These are phyloP conservation scores for Hetaerina titia DNA, from an alignment of 2,888 invertebrate species.

Conservation along the genomic window DNA sequence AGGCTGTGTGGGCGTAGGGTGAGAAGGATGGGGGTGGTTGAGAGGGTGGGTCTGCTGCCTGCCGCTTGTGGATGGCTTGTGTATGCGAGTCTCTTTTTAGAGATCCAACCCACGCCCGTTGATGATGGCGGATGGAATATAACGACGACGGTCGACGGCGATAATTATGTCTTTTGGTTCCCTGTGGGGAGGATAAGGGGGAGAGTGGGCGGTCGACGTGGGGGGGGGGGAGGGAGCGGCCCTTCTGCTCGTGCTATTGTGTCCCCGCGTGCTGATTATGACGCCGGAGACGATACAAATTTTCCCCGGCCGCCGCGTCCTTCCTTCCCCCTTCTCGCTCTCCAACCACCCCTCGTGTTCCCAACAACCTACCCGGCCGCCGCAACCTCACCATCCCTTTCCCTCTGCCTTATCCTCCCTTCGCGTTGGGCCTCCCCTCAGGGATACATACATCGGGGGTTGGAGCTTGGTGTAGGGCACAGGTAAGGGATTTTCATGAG, in stretches of 20 bases:
- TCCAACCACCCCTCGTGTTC: background rate
- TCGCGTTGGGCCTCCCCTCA: background rate
- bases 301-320: background rate
- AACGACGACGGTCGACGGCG: slow-evolving; percentile 54
- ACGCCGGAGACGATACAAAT: slow-evolving; percentile 18
- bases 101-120: slow-evolving; percentile 33
- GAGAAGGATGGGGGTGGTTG: background rate
- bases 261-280: slow-evolving; percentile 50
- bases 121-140: slow-evolving; percentile 51
- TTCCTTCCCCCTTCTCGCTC: background rate
- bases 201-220: background rate
- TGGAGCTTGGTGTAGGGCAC: background rate
- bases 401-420: background rate
- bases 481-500: slow-evolving; percentile 28
- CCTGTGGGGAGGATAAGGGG: background rate
- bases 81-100: background rate
- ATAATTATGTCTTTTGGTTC: slow-evolving; percentile 62
- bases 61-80: background rate
- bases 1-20: background rate
- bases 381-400: background rate
- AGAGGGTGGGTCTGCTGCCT: background rate
- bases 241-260: slow-evolving; percentile 14
- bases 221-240: background rate
- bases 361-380: background rate
- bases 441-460: background rate